Evolutionary conservation across 2,113 vertebrate genomes (phyloP).

Genomic region (Spizaetus ornatus): DNA sequence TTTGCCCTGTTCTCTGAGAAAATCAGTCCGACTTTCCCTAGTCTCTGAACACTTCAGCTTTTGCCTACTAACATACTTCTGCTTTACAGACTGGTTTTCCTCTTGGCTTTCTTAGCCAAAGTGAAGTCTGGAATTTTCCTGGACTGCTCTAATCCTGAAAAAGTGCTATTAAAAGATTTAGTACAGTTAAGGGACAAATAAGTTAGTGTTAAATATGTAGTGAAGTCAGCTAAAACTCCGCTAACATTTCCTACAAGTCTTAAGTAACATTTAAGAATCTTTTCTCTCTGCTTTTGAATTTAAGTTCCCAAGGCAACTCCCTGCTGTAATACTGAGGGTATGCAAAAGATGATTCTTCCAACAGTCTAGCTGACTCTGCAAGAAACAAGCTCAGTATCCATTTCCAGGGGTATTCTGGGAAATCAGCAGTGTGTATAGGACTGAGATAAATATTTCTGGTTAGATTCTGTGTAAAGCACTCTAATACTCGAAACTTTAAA

Average conservation of each 20-base stretch:
- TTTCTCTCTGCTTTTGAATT: not conserved
- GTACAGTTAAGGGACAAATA: not conserved
- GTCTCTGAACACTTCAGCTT: not conserved
- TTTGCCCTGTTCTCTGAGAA: conserved; percentile 9
- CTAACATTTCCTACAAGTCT: not conserved
- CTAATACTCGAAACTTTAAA: not conserved
- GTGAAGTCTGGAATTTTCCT: conserved; percentile 62
- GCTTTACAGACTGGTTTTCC: conserved; percentile 44
- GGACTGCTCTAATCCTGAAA: conserved; percentile 45
- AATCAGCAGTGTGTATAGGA: not conserved
- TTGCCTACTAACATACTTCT: conserved; percentile 37
- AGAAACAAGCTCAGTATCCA: not conserved
- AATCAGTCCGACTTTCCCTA: not conserved
- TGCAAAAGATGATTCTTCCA: not conserved
- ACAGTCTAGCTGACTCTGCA: not conserved
- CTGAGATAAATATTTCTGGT: not conserved
- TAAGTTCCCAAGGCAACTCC: not conserved
- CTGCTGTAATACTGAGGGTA: not conserved
- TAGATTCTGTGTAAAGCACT: not conserved
- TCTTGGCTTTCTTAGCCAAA: conserved; percentile 35
- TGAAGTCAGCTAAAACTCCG: not conserved
- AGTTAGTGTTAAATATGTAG: not conserved
- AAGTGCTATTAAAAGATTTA: conserved; percentile 60
- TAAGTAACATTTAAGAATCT: not conserved
- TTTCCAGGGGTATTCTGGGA: conserved; percentile 10